Evolutionary conservation across 2,113 vertebrate genomes (phyloP), one percentile per base, ranked within the genome.

Genomic region (Hippocampus comes): DNA sequence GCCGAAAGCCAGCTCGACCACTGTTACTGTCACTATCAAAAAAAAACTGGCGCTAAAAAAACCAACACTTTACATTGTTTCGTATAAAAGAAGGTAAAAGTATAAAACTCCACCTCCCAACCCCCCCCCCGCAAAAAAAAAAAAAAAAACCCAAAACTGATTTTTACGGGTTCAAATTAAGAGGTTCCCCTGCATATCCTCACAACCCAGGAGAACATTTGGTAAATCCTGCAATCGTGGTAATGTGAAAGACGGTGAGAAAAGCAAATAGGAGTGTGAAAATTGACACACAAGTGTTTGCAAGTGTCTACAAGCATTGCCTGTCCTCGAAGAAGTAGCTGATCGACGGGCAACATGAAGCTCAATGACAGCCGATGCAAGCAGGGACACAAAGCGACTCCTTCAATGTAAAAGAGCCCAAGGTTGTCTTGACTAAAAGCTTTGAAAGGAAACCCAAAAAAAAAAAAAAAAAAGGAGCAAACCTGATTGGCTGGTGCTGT

Each of bases 401-500:
- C 76, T 70, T 73, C 66, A 78, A 86, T 85, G 77, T 78, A 77
- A 93, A 46, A 94, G 93, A 96, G 94, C 95, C 96, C 80, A 80
- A 87, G 82, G 78, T 93, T 94, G 89, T 79, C 94, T 53, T 94
- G 95, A 97, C 94, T 96, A 94, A 96, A 96, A 96, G 95, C 96
- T 96, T 95, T 17, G 95, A 82, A 96, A 65, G 38, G 38, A 41
- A 21, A 34, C n/a, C n/a, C n/a, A 23, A 34, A 64, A 48, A 23
- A 34, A 64, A 48, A 66, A 66, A 66, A 42, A 65, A 97, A 94
- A 97, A 98, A 98, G 95, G 95, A 97, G 97, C 97, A 99, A 99
- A 99, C 97, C 97, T 99, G 97, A 98, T 99, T 99, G 95, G 96
- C 96, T 97, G 96, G 93, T 95, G 97, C 87, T 90, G 89, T 87